These are phyloP conservation scores for Belonocnema kinseyi DNA, from an alignment of 1,140 invertebrate species.

Conservation along the genomic window DNA sequence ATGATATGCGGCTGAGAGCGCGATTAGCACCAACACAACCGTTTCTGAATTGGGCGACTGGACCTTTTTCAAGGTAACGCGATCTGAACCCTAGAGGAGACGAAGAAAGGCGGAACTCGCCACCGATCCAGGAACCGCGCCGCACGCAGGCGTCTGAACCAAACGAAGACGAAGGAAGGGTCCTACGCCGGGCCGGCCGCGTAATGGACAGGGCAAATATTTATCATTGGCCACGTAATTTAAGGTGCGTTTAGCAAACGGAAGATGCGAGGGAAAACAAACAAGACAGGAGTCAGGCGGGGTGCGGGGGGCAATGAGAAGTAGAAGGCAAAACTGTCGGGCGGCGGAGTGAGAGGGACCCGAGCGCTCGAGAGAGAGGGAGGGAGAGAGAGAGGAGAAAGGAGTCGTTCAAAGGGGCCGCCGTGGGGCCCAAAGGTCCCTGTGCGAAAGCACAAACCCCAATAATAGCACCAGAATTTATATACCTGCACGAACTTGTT, in stretches of 20 bases:
- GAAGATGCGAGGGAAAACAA: conserved; percentile 72
- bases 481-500: conserved; percentile 73
- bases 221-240: conserved; percentile 74
- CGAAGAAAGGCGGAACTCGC: conserved; percentile 48
- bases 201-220: conserved; percentile 74
- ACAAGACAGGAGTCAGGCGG: conserved; percentile 57
- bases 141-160: conserved; percentile 45
- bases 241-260: conserved; percentile 74
- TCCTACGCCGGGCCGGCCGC: conserved; percentile 39
- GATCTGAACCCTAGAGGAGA: conserved; percentile 37
- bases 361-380: conserved; percentile 39
- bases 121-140: conserved; percentile 31
- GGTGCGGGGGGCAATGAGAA: conserved; percentile 22
- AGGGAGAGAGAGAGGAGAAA: conserved; percentile 55
- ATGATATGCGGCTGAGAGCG: conserved; percentile 12
- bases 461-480: conserved; percentile 76
- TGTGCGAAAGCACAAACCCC: conserved; percentile 72
- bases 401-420: conserved; percentile 67
- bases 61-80: conserved; percentile 41
- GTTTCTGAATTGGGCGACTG: not conserved
- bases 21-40: conserved; percentile 36
- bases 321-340: conserved; percentile 44
- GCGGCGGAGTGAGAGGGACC: conserved; percentile 36
- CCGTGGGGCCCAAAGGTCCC: conserved; percentile 60
- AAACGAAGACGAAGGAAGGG: conserved; percentile 46